Conservation (phyloP, 2,113 vertebrate species). For the Gavialis gangeticus region DNA sequence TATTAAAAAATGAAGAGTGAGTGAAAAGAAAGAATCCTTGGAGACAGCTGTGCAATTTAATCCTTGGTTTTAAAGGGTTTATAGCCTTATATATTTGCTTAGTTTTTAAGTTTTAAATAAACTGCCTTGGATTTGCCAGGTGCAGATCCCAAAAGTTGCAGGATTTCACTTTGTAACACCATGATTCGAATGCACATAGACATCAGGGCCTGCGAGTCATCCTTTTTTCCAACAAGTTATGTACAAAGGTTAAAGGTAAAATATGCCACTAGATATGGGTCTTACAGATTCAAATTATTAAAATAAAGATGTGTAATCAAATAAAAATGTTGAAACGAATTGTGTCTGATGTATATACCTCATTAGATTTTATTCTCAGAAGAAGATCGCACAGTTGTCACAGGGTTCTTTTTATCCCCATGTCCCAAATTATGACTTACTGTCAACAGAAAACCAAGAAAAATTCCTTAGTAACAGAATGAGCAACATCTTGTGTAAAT, state of each 20-base stretch:
- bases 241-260: background rate
- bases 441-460: no score
- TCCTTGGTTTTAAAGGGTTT: background rate
- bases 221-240: background rate
- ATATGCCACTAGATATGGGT: background rate
- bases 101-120: background rate
- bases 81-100: background rate
- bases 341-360: no score
- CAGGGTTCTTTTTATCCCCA: no score
- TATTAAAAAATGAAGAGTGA: background rate
- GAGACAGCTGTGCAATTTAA: background rate
- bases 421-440: no score
- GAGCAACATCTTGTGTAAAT: no score
- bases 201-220: background rate
- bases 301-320: background rate
- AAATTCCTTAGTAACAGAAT: no score
- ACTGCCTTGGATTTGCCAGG: background rate
- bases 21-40: background rate
- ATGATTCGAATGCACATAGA: fast-evolving
- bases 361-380: no score
- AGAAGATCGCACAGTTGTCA: no score
- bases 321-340: no score
- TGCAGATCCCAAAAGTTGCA: background rate
- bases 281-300: background rate
- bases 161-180: background rate